A percentile compares a stretch with the other conserved stretches of the same genome.
These are phyloP conservation scores for Harpagus bidentatus DNA, from an alignment of 2,113 vertebrate species.

Conservation along the genomic window DNA sequence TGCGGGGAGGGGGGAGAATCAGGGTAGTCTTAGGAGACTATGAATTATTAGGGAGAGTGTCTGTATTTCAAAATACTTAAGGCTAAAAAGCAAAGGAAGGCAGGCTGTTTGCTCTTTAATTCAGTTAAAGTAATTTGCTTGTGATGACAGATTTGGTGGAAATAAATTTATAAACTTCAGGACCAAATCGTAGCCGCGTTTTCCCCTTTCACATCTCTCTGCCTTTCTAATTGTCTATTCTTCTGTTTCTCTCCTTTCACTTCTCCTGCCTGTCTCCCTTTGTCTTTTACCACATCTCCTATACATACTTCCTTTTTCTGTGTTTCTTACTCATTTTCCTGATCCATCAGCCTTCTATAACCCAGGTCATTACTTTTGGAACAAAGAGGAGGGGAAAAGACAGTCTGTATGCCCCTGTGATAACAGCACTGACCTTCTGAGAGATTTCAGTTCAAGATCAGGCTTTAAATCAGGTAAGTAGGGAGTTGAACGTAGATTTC, in stretches of 20 bases:
- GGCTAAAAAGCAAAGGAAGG: neutral
- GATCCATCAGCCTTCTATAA: slow-evolving; percentile 43
- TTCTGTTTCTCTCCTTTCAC: slow-evolving; percentile 40
- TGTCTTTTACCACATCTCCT: neutral
- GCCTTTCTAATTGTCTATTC: slow-evolving; percentile 51
- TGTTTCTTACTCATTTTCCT: slow-evolving; percentile 33
- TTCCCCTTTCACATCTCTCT: slow-evolving; percentile 35
- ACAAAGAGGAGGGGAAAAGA: slow-evolving; percentile 56
- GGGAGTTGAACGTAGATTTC: slow-evolving; percentile 52
- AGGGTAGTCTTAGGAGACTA: neutral
- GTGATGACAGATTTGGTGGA: neutral
- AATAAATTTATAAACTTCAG: neutral
- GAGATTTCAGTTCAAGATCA: slow-evolving; percentile 55
- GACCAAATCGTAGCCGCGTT: neutral
- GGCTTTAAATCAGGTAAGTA: slow-evolving; percentile 63
- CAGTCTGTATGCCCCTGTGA: slow-evolving; percentile 50
- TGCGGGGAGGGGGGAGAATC: neutral
- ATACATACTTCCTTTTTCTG: neutral
- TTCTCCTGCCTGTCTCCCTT: neutral
- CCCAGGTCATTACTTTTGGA: slow-evolving; percentile 61
- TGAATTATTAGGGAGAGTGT: neutral
- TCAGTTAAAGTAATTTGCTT: neutral
- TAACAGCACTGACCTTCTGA: slow-evolving; percentile 52
- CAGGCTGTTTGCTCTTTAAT: neutral
- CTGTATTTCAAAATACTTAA: neutral